phyloP scores from a whole-genome alignment of 1,140 invertebrate species.

The Solen grandis region DNA sequence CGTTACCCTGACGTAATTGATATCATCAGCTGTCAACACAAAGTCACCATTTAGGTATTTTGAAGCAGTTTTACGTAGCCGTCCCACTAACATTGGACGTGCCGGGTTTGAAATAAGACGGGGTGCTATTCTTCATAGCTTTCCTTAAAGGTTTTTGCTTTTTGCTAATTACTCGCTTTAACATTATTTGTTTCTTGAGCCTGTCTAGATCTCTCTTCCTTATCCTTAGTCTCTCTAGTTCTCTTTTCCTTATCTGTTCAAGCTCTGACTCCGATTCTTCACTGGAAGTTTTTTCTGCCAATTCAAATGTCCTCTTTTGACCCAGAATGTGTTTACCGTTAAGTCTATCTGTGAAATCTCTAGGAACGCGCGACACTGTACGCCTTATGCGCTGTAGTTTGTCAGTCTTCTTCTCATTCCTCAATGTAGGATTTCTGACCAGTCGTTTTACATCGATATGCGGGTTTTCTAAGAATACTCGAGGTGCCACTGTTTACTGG shows the following conservation, averaged over 20 bases:
- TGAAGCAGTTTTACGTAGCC: background rate
- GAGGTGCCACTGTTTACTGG: conserved; percentile 30
- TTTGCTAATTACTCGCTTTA: background rate
- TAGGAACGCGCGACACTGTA: conserved; percentile 15
- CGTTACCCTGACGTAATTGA: background rate
- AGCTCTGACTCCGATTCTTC: background rate
- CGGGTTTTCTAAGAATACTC: background rate
- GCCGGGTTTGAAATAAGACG: background rate
- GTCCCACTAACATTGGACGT: background rate
- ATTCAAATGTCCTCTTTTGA: background rate
- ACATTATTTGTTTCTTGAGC: background rate
- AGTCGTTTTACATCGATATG: background rate
- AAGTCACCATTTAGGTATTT: background rate
- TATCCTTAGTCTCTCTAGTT: conserved; percentile 13
- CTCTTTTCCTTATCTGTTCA: conserved; percentile 1
- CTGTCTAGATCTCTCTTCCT: background rate
- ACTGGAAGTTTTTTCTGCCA: background rate
- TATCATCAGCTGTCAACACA: background rate
- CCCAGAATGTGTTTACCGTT: background rate
- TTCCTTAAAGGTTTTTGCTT: conserved; percentile 9
- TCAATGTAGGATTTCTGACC: background rate
- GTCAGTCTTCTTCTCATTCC: background rate
- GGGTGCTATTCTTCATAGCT: background rate
- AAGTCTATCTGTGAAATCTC: conserved; percentile 17
- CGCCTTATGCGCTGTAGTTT: conserved; percentile 5